Base-by-base conservation (phyloP, 1,140 invertebrate species). In the Drosophila saltans region DNA sequence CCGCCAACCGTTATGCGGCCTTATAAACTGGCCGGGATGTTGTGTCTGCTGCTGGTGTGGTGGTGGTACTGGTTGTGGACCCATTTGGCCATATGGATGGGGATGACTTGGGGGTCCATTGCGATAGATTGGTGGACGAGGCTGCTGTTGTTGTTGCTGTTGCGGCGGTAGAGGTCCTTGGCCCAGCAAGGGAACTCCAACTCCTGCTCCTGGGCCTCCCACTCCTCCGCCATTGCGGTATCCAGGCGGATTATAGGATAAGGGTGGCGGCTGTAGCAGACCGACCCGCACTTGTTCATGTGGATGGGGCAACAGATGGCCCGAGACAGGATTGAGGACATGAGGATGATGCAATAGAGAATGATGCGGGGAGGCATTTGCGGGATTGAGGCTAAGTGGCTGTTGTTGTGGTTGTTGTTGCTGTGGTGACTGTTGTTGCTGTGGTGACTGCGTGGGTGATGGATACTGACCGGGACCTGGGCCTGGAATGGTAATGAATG, bases 401-500 rank as follows among this genome's bases (percentile, higher is more conserved):
- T 70, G 76, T 78, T 81, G 64, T 77, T 75, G 71, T 58, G 43
- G 74, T 78, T 81, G 64, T 77, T 75, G 71, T 58, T 52, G 74
- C 63, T 80, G 73, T 65, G 72, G 66, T 68, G 73, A 73, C 65
- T 82, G 80, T 52, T 81, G 83, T 73, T 78, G 80, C 48, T 78
- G 76, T 75, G 66, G 73, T 74, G 66, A 75, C 63, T 80, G 62
- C 48, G 79, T 64, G 52, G 76, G 75, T 69, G 73, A 52, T 52
- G 45, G 45, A 10, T 52, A 66, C 70, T 72, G 75, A 57, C 26
- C 52, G n/a, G 77, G 57, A 63, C 85, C 91, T 73, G 78, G 90
- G 72, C 90, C 90, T 91, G 82, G 69, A 84, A 91, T 83, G 70
- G 78, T 69, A 84, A 91, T 76, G 72, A 83, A 83, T 83, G 81